Percentiles rank a stretch among this genome's conserved stretches.
Conservation (phyloP, 2,797 vertebrate genomes). For the Gallinago solitaria region DNA sequence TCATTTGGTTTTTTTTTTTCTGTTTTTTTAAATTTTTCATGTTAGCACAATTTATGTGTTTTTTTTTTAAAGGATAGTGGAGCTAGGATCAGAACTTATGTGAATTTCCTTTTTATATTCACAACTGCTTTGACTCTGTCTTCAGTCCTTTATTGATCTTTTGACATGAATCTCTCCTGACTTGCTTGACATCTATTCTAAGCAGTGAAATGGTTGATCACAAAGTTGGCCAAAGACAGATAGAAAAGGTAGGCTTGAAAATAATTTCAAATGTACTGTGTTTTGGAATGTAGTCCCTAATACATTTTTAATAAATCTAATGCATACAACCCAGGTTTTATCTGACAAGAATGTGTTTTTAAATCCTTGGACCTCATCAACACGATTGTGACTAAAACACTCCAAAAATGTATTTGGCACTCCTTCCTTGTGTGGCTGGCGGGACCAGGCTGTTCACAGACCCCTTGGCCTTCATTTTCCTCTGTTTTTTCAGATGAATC, state of each 20-base stretch:
- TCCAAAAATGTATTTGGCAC: not conserved
- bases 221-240: not conserved
- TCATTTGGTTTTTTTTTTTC: not conserved
- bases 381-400: not conserved
- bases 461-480: not conserved
- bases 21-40: not conserved
- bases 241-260: not conserved
- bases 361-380: not conserved
- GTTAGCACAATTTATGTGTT: not conserved
- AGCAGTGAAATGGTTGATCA: conserved; percentile 3
- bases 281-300: not conserved
- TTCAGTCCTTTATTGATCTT: conserved; percentile 8
- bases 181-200: not conserved
- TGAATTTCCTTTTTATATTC: not conserved
- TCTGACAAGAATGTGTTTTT: not conserved
- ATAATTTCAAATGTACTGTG: not conserved
- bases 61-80: not conserved
- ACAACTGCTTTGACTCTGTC: not conserved
- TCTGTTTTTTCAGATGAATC: conserved; percentile 21
- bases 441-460: not conserved
- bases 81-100: not conserved
- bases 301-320: not conserved
- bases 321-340: not conserved
- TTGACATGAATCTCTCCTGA: not conserved
- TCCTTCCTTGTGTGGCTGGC: not conserved